phyloP scores from a whole-genome alignment of 2,797 vertebrate species.

The Platyrinchus mystaceus region DNA sequence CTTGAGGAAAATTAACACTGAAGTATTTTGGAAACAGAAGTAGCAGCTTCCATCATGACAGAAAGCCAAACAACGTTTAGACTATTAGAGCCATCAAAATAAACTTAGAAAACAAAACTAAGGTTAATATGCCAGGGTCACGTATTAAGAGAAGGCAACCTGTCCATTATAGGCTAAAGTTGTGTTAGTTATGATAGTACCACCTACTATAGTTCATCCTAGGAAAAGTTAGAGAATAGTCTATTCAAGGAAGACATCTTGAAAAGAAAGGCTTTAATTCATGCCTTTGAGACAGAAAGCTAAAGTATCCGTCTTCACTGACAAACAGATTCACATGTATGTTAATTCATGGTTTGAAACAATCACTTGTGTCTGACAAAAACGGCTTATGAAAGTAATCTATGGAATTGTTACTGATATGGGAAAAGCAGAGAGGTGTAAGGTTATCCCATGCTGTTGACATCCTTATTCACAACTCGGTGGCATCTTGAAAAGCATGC shows the following conservation, averaged over 20 bases:
- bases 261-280: neutral
- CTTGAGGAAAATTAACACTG: neutral
- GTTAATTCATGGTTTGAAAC: neutral
- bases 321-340: neutral
- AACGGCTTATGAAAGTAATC: neutral
- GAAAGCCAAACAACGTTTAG: neutral
- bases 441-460: neutral
- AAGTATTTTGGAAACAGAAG: neutral
- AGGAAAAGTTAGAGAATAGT: neutral
- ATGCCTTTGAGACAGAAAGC: neutral
- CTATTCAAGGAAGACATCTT: neutral
- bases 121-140: neutral
- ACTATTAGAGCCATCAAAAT: neutral
- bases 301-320: neutral
- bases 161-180: neutral
- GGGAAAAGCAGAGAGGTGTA: neutral
- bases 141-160: neutral
- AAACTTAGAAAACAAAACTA: neutral
- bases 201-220: neutral
- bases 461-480: neutral
- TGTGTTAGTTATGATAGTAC: neutral
- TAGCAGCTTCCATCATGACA: neutral
- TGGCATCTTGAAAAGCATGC: neutral
- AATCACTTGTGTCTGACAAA: neutral
- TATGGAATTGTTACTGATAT: neutral